Conservation (phyloP, 2,113 vertebrate genomes). For the Melanerpes aurifrons region DNA sequence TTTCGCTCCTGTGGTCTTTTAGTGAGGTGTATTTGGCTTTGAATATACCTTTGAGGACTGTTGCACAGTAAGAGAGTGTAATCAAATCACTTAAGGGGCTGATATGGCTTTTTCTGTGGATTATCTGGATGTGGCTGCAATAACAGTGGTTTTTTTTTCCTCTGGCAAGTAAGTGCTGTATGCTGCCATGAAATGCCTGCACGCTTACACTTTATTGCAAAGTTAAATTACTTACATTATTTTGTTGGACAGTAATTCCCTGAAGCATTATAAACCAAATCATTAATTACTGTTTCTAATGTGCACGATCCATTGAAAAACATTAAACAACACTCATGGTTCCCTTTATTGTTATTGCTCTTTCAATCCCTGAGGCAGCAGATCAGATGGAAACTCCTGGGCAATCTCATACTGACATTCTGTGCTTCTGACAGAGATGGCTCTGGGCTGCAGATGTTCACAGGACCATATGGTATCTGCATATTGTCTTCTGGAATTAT, state of each 20-base stretch:
- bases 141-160: slow-evolving; percentile 48
- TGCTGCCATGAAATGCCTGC: slow-evolving; percentile 56
- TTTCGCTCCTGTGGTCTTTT: slow-evolving; percentile 34
- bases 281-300: slow-evolving; percentile 75
- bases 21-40: slow-evolving; percentile 46
- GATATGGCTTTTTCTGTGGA: slow-evolving; percentile 60
- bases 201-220: slow-evolving; percentile 69
- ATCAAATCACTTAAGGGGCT: slow-evolving; percentile 68
- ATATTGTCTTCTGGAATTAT: slow-evolving; percentile 45
- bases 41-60: slow-evolving; percentile 55
- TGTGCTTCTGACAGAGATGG: slow-evolving; percentile 17
- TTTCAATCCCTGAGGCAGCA: slow-evolving; percentile 24
- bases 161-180: slow-evolving; percentile 62
- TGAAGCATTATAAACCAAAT: slow-evolving; percentile 70
- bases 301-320: slow-evolving; percentile 58
- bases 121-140: slow-evolving; percentile 61
- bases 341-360: slow-evolving; percentile 53
- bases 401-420: slow-evolving; percentile 17
- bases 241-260: slow-evolving; percentile 74
- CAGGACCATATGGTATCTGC: slow-evolving; percentile 45
- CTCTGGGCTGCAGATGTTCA: slow-evolving; percentile 55
- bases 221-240: slow-evolving; percentile 74
- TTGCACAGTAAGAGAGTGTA: slow-evolving; percentile 5
- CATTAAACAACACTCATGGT: slow-evolving; percentile 63
- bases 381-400: slow-evolving; percentile 45